Conservation (phyloP, 2,797 vertebrate genomes). For the Pelobates cultripes region DNA sequence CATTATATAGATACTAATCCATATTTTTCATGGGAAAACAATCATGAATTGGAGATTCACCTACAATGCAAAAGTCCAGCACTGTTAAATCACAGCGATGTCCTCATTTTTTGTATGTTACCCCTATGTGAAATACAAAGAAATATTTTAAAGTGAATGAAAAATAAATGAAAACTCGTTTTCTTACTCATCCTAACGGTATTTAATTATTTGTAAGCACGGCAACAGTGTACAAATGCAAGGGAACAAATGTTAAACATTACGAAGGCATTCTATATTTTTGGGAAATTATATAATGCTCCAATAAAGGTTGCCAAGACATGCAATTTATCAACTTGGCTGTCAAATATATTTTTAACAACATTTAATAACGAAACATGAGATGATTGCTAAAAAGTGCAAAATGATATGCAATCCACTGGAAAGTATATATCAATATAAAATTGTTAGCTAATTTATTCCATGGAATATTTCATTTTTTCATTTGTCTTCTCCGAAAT, state of each 20-base stretch:
- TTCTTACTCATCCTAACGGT: too few species aligned
- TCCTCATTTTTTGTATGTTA: too few species aligned
- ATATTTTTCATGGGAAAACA: too few species aligned
- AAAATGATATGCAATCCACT: background rate
- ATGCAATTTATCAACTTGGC: background rate
- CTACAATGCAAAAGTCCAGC: too few species aligned
- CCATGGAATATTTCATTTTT: background rate
- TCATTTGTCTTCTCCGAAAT: background rate
- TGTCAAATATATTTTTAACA: background rate
- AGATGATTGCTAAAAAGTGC: background rate
- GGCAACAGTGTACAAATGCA: too few species aligned
- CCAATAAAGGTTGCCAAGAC: slow-evolving; percentile 1
- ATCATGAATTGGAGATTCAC: too few species aligned
- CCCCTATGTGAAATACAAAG: too few species aligned
- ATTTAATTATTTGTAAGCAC: too few species aligned
- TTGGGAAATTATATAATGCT: background rate
- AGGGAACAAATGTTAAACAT: background rate
- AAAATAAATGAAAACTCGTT: too few species aligned
- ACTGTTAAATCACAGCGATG: too few species aligned
- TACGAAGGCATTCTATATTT: background rate
- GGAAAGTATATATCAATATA: background rate
- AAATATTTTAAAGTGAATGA: too few species aligned
- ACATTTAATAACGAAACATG: background rate
- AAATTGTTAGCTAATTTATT: background rate
- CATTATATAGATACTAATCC: too few species aligned